Percentiles rank a stretch among this genome's conserved stretches.
phyloP scores from a whole-genome alignment of 2,113 vertebrate genomes.

The Semicossyphus pulcher region DNA sequence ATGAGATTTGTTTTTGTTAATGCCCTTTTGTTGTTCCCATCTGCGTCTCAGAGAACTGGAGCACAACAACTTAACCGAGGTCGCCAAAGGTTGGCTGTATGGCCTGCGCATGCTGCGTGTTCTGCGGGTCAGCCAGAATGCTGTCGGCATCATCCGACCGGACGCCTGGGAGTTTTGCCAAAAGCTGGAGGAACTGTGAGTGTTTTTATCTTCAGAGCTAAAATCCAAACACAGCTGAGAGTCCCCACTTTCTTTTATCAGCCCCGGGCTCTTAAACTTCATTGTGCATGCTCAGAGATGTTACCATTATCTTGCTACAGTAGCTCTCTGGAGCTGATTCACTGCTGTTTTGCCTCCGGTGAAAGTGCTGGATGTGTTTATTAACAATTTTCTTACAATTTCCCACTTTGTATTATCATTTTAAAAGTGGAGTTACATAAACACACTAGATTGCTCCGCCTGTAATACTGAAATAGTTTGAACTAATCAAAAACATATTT shows the following conservation, averaged over 20 bases:
- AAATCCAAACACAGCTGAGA: constrained; percentile 22
- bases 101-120: constrained; percentile 91
- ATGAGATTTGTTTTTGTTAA: neutral
- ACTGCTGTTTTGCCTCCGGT: neutral
- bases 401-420: neutral
- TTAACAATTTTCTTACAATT: constrained; percentile 4
- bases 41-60: constrained; percentile 89
- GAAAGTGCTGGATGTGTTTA: neutral
- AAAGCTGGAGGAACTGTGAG: constrained; percentile 95
- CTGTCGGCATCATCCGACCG: constrained; percentile 90
- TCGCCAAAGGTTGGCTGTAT: constrained; percentile 98
- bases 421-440: neutral
- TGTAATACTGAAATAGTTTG: neutral
- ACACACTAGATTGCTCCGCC: neutral
- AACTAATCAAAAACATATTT: neutral
- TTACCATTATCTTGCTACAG: constrained; percentile 20
- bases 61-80: constrained; percentile 96
- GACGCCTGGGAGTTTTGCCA: constrained; percentile 99
- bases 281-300: constrained; percentile 6
- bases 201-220: constrained; percentile 57
- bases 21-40: neutral
- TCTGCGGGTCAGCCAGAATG: constrained; percentile 93
- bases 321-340: constrained; percentile 9
- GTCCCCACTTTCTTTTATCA: constrained; percentile 16
- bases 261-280: constrained; percentile 15